Evolutionary conservation across 2,113 vertebrate genomes (phyloP).

Genomic region (Tachycineta bicolor): DNA sequence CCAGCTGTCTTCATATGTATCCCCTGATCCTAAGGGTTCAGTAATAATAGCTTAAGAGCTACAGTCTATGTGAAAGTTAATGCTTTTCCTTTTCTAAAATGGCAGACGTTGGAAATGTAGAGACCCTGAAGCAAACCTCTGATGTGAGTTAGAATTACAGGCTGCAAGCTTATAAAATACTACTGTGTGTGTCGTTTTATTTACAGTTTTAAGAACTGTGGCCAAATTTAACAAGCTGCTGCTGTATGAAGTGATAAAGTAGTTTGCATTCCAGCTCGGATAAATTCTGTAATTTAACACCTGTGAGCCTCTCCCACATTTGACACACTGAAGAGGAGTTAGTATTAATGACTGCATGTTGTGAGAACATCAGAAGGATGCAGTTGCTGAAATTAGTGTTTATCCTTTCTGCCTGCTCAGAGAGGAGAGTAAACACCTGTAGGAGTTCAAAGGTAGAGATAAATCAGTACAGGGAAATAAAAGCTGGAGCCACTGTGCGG

Average conservation of each 20-base stretch:
- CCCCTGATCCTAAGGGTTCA: neutral
- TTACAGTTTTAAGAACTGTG: neutral
- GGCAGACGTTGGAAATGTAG: neutral
- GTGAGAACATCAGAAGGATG: neutral
- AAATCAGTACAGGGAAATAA: neutral
- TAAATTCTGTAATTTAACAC: neutral
- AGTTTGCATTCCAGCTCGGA: neutral
- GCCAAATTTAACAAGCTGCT: neutral
- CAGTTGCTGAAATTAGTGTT: neutral
- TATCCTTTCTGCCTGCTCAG: neutral
- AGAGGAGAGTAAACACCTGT: neutral
- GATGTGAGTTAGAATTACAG: neutral
- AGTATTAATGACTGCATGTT: slow-evolving; percentile 31
- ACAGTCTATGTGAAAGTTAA: neutral
- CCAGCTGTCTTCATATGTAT: neutral
- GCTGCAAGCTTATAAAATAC: neutral
- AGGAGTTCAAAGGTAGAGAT: neutral
- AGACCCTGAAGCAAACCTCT: neutral
- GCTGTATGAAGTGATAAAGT: slow-evolving; percentile 5
- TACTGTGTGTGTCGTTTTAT: neutral
- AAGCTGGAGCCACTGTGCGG: neutral
- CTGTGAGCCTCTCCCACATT: neutral
- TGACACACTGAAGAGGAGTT: neutral
- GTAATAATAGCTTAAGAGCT: neutral
- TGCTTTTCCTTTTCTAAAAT: neutral